Evolutionary conservation across 2,888 invertebrate species (phyloP), one percentile per base, ranked within the genome.

Genomic region (Nebria brevicollis): DNA sequence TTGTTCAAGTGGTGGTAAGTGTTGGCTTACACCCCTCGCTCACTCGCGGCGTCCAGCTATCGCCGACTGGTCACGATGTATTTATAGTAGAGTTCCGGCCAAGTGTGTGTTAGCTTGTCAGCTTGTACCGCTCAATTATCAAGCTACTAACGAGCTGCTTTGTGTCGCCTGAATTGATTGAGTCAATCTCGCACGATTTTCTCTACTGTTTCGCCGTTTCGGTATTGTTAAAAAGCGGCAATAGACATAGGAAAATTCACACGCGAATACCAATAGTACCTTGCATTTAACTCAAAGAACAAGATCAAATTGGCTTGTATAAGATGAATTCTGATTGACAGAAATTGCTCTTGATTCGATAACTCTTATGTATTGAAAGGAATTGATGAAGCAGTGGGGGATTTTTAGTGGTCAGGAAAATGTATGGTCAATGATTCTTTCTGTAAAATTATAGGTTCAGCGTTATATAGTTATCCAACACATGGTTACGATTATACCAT

Each of bases 21-120:
- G 88, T 88, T 88, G 90, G 88, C 78, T 90, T 89, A 88, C 89
- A 90, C 85, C 89, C 89, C 84, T 90, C 88, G 89, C 90, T 90
- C 54, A 54, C 54, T 8, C 54, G 88, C 82, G 76, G 75, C 82
- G 82, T 82, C 90, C 70, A 25, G 34, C 70, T 66, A 15, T 15
- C 11, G 70, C 25, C 70, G 26, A 34, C 80, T 83, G 82, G 77
- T 72, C 81, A 66, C 79, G 83, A 82, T 76, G 82, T 83, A 82
- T 83, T 83, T 83, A 83, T 83, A 77, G 72, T 89, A 90, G 91
- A 74, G 80, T 84, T 82, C 83, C 83, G 77, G 82, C 84, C 84
- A 85, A 83, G 81, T 86, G 87, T 88, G 86, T 85, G 84, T 20
- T 20, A 20, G 20, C 20, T 20, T 85, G 87, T 85, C 87, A 87